Conservation (phyloP, 1,140 invertebrate species). For the Rhagoletis pomonella region DNA sequence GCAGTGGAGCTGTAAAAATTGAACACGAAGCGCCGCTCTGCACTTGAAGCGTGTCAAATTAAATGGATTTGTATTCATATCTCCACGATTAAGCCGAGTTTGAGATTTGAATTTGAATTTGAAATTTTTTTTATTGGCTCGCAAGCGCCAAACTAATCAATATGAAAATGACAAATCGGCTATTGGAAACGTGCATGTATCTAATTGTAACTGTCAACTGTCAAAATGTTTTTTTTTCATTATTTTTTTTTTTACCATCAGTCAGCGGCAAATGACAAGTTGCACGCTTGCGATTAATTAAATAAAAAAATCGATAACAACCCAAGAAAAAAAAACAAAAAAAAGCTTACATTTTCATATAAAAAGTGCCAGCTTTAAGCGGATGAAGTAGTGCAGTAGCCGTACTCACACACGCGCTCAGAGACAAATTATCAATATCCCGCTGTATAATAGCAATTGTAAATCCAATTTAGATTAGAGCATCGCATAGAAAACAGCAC, state of each 20-base stretch:
- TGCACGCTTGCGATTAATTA: constrained; percentile 58
- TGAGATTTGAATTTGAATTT: constrained; percentile 29
- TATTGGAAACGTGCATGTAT: constrained; percentile 34
- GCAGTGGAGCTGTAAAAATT: background rate
- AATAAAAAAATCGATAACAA: background rate
- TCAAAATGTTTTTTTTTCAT: constrained; percentile 27
- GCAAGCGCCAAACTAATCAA: constrained; percentile 23
- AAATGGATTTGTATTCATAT: background rate
- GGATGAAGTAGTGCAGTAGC: background rate
- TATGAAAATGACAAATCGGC: constrained; percentile 48
- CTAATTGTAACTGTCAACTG: constrained; percentile 50
- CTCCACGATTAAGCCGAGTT: background rate
- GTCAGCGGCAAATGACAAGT: constrained; percentile 56
- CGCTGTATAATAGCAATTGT: constrained; percentile 24
- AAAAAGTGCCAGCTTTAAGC: background rate
- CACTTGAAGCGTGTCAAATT: background rate
- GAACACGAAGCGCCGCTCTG: background rate
- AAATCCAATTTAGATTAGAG: background rate
- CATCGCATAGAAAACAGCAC: background rate
- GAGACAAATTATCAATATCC: constrained; percentile 45
- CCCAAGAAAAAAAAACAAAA: background rate
- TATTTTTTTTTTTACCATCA: constrained; percentile 35
- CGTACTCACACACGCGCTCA: background rate
- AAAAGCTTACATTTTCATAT: background rate
- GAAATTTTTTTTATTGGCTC: background rate